Evolutionary conservation across 2,797 vertebrate species (phyloP).

Genomic region (Gallinago nigripennis): DNA sequence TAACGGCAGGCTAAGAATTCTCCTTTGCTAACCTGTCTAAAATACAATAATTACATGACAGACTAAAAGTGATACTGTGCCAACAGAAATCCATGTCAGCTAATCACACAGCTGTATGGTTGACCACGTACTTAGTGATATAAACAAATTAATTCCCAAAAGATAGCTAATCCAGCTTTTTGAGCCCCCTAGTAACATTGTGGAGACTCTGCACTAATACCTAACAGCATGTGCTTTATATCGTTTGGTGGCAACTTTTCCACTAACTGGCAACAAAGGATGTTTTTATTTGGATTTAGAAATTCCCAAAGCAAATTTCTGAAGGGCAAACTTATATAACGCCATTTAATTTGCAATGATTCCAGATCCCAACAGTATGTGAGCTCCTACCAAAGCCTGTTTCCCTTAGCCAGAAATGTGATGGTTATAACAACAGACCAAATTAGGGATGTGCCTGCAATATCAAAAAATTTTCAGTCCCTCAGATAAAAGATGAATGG

Average conservation of each 20-base stretch:
- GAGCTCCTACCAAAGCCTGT: background rate
- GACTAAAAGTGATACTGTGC: conserved; percentile 28
- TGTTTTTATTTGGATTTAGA: conserved; percentile 53
- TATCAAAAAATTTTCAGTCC: background rate
- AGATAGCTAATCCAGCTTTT: conserved; percentile 62
- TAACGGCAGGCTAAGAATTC: conserved; percentile 43
- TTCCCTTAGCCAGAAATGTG: conserved; percentile 10
- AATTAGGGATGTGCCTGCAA: background rate
- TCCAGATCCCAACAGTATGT: conserved; percentile 15
- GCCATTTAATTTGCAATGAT: conserved; percentile 51
- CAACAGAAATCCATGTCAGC: conserved; percentile 58
- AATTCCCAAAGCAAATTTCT: conserved; percentile 57
- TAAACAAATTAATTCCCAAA: conserved; percentile 63
- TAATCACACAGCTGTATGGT: conserved; percentile 57
- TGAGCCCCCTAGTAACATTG: conserved; percentile 44
- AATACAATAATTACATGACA: conserved; percentile 50
- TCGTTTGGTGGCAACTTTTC: conserved; percentile 58
- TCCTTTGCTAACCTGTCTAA: conserved; percentile 52
- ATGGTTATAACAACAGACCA: background rate
- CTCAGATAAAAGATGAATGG: background rate
- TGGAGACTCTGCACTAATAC: conserved; percentile 44
- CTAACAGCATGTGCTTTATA: conserved; percentile 56
- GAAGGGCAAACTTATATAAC: conserved; percentile 51
- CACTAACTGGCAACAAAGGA: conserved; percentile 58
- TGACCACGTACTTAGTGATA: conserved; percentile 59